A percentile compares a stretch with the other conserved stretches of the same genome.
Evolutionary conservation across 2,888 invertebrate species (phyloP).

Genomic region (Leptopterna dolabrata): DNA sequence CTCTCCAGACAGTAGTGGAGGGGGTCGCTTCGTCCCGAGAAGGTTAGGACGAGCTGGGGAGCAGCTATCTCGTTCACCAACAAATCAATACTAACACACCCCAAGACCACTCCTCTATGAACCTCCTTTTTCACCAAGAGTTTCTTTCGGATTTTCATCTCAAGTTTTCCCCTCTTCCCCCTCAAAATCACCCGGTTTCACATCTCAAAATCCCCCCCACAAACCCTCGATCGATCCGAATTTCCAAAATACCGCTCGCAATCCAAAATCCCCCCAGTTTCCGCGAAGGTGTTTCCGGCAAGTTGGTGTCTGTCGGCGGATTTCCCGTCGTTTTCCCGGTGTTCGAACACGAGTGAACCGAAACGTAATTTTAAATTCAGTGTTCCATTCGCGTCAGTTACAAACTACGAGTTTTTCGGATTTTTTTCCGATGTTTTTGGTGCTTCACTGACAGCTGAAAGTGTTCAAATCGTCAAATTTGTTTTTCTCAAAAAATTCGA

Average conservation of each 20-base stretch:
- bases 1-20: background rate
- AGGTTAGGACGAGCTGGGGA: conserved; percentile 41
- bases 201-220: background rate
- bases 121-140: background rate
- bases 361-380: background rate
- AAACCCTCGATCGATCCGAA: background rate
- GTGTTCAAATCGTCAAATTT: no score
- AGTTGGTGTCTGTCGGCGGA: background rate
- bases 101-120: conserved; percentile 27
- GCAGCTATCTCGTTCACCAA: conserved; percentile 24
- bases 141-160: background rate
- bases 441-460: background rate
- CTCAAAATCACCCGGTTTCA: background rate
- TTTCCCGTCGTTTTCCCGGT: background rate
- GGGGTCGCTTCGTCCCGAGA: background rate
- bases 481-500: background rate
- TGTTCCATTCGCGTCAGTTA: background rate
- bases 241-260: background rate
- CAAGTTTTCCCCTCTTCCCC: no score
- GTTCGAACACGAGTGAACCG: background rate
- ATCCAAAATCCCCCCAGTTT: background rate
- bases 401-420: no score
- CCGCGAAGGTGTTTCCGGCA: background rate
- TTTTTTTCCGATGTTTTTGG: background rate
- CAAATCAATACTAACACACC: conserved; percentile 38